Conservation (phyloP, 2,113 vertebrate species). For the Galeopterus variegatus region DNA sequence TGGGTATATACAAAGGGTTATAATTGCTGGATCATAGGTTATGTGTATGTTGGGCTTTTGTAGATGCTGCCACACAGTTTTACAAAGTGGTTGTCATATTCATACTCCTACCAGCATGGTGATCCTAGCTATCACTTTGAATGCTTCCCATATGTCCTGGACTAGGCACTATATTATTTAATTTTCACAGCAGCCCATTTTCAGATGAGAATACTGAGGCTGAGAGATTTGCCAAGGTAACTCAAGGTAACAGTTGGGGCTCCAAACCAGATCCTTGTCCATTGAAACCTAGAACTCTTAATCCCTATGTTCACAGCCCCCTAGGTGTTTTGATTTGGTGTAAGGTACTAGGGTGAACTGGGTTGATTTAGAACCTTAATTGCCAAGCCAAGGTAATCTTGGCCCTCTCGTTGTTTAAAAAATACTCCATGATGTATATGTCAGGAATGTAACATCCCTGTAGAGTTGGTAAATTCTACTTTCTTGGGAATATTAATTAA, state of each 20-base stretch:
- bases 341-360: background rate
- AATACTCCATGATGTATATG: background rate
- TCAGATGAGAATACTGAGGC: background rate
- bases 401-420: background rate
- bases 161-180: background rate
- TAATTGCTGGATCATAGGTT: background rate
- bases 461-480: background rate
- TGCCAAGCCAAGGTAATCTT: background rate
- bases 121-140: too few species aligned
- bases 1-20: fast-evolving
- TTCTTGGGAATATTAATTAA: background rate
- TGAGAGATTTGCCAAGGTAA: background rate
- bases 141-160: background rate
- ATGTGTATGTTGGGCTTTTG: fast-evolving
- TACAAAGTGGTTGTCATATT: background rate
- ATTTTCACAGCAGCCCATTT: background rate
- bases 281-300: background rate
- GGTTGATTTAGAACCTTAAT: background rate
- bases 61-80: background rate
- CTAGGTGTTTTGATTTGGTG: background rate
- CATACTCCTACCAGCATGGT: background rate
- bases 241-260: background rate
- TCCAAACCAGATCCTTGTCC: background rate
- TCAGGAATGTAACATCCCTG: background rate
- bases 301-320: too few species aligned